Percentiles rank a stretch among this genome's conserved stretches.
phyloP scores from a whole-genome alignment of 2,113 vertebrate species.

The Phalacrocorax aristotelis region DNA sequence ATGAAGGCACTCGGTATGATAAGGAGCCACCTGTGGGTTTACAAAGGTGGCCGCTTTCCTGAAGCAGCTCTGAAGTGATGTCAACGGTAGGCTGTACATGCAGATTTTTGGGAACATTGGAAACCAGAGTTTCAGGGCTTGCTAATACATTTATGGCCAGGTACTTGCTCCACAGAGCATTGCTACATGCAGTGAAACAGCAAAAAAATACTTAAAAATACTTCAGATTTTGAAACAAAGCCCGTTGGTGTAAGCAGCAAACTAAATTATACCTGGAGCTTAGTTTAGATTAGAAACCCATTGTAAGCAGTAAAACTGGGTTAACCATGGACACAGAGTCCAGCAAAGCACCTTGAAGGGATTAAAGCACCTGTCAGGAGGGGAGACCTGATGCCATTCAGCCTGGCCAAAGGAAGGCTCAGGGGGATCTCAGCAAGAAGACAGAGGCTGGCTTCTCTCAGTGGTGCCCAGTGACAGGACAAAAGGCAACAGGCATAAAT shows the following conservation, averaged over 20 bases:
- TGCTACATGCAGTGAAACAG: background rate
- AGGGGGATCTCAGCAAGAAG: background rate
- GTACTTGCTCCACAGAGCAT: background rate
- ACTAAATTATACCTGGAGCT: background rate
- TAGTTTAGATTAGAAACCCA: background rate
- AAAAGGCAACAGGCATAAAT: rapidly evolving
- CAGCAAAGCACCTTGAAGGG: background rate
- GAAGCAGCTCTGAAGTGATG: background rate
- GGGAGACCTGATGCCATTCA: background rate
- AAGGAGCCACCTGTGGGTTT: background rate
- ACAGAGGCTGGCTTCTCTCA: background rate
- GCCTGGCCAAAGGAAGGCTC: background rate
- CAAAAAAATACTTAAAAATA: background rate
- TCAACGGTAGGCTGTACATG: background rate
- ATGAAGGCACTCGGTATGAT: background rate
- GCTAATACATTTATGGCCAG: background rate
- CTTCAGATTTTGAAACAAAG: background rate
- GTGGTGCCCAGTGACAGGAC: background rate
- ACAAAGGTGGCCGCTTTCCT: background rate
- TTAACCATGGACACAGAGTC: background rate
- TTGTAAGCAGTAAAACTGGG: background rate
- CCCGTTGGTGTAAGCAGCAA: background rate
- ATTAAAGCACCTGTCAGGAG: background rate
- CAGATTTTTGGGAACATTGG: rapidly evolving
- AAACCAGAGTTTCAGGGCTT: background rate